Evolutionary conservation across 2,888 invertebrate species (phyloP).

Genomic region (Cephus rjabovi): DNA sequence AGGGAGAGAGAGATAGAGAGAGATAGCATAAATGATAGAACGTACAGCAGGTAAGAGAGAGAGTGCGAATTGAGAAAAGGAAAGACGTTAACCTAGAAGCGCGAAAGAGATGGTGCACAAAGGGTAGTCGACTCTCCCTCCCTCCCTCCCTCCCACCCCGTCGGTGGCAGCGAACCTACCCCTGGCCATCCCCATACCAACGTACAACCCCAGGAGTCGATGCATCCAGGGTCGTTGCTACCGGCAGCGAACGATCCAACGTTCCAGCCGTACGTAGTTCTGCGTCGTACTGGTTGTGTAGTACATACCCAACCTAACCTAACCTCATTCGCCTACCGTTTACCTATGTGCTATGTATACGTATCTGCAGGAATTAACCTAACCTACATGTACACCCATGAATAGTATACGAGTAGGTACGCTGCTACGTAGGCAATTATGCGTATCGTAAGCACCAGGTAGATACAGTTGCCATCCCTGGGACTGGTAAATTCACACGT

Average conservation of each 20-base stretch:
- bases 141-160: background rate
- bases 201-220: constrained; percentile 65
- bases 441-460: background rate
- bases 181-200: constrained; percentile 48
- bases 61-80: constrained; percentile 19
- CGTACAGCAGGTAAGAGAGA: constrained; percentile 16
- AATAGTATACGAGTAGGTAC: background rate
- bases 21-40: constrained; percentile 16
- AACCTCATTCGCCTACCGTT: background rate
- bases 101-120: constrained; percentile 34
- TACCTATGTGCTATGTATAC: background rate
- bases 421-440: background rate
- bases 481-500: background rate
- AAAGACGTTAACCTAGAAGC: constrained; percentile 12
- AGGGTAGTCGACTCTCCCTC: constrained; percentile 34
- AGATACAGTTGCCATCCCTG: background rate
- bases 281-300: background rate
- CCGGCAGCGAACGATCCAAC: constrained; percentile 65
- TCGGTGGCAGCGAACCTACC: constrained; percentile 34
- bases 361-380: background rate
- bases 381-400: background rate
- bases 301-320: background rate
- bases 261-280: constrained; percentile 40
- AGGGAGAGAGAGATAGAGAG: constrained; percentile 10
- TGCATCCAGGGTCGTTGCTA: constrained; percentile 67